phyloP scores from a whole-genome alignment of 2,888 invertebrate species.

The Aleiodes leptofemur region DNA sequence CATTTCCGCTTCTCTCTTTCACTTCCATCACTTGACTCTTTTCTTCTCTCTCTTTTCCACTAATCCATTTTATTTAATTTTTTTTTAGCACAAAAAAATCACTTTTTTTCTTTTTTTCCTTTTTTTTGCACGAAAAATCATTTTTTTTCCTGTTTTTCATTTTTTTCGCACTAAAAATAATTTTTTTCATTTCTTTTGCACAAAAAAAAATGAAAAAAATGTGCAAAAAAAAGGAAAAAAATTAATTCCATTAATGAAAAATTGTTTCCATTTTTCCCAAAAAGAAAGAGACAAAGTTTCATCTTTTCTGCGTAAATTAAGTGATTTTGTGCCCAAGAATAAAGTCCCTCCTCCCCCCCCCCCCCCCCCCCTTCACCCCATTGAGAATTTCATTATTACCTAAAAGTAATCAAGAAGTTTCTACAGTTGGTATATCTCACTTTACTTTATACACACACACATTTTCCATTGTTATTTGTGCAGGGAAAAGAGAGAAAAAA shows the following conservation, averaged over 20 bases:
- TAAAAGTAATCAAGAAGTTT: conserved; percentile 40
- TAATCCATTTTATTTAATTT: conserved; percentile 22
- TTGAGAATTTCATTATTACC: conserved; percentile 37
- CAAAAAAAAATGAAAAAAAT: no score
- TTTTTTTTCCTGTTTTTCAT: background rate
- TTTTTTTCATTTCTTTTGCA: no score
- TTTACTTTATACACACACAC: background rate
- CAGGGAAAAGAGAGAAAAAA: background rate
- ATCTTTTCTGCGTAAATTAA: conserved; percentile 24
- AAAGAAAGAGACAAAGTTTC: background rate
- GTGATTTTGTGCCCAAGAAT: conserved; percentile 21
- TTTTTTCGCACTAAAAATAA: no score
- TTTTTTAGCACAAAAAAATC: background rate
- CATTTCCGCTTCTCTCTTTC: conserved; percentile 46
- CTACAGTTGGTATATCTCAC: conserved; percentile 6
- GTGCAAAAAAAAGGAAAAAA: no score
- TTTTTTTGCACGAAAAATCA: background rate
- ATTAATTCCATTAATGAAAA: conserved; percentile 6
- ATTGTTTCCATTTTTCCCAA: no score
- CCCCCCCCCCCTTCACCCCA: background rate
- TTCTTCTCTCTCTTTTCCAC: conserved; percentile 41
- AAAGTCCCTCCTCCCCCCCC: no score
- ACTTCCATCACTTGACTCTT: conserved; percentile 17
- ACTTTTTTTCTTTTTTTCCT: conserved; percentile 20
- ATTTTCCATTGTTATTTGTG: no score